Evolutionary conservation across 1,140 invertebrate genomes (phyloP).

Genomic region (Pteromalus puparum): DNA sequence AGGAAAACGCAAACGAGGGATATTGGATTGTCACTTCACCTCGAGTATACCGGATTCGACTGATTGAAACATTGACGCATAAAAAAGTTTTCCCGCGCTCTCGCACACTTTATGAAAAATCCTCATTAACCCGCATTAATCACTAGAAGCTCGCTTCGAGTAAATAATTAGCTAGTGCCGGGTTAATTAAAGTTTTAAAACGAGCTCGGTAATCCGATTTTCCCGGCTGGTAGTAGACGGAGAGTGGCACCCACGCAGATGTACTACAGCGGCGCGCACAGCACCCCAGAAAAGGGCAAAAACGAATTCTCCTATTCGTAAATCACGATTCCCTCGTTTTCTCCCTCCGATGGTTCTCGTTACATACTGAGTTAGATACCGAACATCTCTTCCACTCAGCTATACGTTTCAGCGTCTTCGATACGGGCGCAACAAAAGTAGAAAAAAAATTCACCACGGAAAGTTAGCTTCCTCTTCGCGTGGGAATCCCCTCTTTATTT

Average conservation of each 20-base stretch:
- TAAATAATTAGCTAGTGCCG: background rate
- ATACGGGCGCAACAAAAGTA: background rate
- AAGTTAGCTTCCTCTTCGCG: too few species aligned
- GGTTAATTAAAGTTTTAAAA: background rate
- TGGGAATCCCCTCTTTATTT: background rate
- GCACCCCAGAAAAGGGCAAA: background rate
- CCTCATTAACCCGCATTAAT: background rate
- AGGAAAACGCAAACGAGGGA: too few species aligned
- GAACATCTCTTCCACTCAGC: background rate
- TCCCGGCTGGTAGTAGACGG: background rate
- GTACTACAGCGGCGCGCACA: too few species aligned
- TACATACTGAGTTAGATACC: background rate
- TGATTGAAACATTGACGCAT: too few species aligned
- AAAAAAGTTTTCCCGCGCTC: too few species aligned
- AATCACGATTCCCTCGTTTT: background rate
- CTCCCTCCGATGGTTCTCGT: background rate
- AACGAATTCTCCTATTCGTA: background rate
- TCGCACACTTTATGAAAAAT: background rate
- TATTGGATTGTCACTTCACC: too few species aligned
- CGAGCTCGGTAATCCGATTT: background rate
- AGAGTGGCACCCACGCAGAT: too few species aligned
- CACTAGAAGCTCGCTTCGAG: background rate
- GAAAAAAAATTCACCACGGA: too few species aligned
- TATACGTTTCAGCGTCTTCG: background rate
- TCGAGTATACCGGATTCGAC: too few species aligned